Evolutionary conservation across 2,797 vertebrate genomes (phyloP), one percentile per base, ranked within the genome.

Genomic region (Delichon dasypus): DNA sequence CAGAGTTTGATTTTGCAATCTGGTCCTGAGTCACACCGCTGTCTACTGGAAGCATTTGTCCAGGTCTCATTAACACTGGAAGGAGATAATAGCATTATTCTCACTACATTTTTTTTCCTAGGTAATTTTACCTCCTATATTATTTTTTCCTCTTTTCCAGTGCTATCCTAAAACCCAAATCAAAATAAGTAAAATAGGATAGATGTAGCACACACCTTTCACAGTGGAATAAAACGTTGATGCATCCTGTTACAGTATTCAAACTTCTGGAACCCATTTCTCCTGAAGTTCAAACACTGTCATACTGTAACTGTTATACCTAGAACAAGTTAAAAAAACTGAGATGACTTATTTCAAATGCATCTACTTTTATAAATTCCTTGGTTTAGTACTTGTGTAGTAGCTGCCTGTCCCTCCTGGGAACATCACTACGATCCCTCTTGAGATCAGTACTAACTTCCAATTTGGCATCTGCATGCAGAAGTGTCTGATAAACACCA

Each of bases 391-490:
- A 47, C 20, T 27, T 34, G 18, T 16, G 11, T 10, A 61, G 16
- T 22, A 74, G 65, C 10, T 51, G 27, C 15, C 5, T 36, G 34
- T 57, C 12, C 36, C 32, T 48, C 32, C n/a, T 14, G 7, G 23
- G 18, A 66, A 13, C 21, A 27, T 2, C 8, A 70, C 29, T 40
- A 3, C 25, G 11, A 0, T 38, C 10, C 21, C 42, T 60, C n/a
- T 44, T 1, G 2, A 92, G 42, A 72, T 38, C 5, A 16, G 9
- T 23, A 26, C 48, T 48, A n/a, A 32, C 10, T 32, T 68, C 42
- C 45, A 47, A 1, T 2, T 3, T 19, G 20, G 11, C 20, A 36
- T 50, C 13, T 1, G 7, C 14, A 21, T 25, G 29, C 29, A 25
- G 36, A 44, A n/a, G 7, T 11, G 6, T 21, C 62, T 51, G 36